A percentile compares a stretch with the other conserved stretches of the same genome.
phyloP scores from a whole-genome alignment of 2,113 vertebrate species.

The Cygnus atratus region DNA sequence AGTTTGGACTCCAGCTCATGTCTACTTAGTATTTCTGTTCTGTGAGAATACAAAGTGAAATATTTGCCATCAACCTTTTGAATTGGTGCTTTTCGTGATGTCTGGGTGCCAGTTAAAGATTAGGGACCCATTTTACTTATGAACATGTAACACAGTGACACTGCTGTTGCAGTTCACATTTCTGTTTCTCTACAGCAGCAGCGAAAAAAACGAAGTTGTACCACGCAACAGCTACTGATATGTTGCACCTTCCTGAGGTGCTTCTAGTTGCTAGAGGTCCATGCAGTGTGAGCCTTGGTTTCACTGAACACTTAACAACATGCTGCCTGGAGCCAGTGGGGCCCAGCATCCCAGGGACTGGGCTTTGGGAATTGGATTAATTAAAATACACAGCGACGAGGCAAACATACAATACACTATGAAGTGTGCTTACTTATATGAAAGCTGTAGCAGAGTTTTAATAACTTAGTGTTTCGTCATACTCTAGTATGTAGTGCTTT shows the following conservation, averaged over 20 bases:
- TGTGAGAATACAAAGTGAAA: not conserved
- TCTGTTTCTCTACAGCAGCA: not conserved
- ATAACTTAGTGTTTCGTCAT: not conserved
- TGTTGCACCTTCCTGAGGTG: not conserved
- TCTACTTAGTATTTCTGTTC: not conserved
- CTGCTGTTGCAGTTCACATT: not conserved
- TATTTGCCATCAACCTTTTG: not conserved
- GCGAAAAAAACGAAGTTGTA: not conserved
- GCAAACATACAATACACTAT: not conserved
- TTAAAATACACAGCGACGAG: not conserved
- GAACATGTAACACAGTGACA: not conserved
- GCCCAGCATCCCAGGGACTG: not conserved
- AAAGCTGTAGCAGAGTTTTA: not conserved
- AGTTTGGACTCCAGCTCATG: not conserved
- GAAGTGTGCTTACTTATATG: not conserved
- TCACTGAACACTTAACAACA: not conserved
- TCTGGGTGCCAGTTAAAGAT: not conserved
- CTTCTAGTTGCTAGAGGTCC: not conserved
- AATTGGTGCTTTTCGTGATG: not conserved
- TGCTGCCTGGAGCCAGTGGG: accelerated
- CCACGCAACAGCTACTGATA: not conserved
- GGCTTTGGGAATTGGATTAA: not conserved
- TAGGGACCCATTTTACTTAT: not conserved
- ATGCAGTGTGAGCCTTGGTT: not conserved
- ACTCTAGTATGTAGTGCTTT: not conserved